A percentile compares a stretch with the other conserved stretches of the same genome.
Conservation (phyloP, 2,113 vertebrate genomes). For the Cryptomyrus ogoouensis region DNA sequence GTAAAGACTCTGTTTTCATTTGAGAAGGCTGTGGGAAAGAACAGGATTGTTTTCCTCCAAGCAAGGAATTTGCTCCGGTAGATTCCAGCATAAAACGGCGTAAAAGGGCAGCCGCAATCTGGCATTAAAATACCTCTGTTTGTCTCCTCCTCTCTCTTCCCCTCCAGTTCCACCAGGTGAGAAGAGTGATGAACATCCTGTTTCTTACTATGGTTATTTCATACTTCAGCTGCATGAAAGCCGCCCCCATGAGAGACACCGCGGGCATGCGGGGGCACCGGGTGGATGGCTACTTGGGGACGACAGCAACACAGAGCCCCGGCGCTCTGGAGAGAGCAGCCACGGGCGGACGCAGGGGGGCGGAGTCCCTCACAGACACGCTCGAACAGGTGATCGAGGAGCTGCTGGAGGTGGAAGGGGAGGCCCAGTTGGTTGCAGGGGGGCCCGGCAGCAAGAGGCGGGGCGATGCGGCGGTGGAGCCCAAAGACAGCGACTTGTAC, state of each 20-base stretch:
- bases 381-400: slow-evolving; percentile 97
- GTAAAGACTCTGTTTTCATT: background rate
- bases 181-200: slow-evolving; percentile 99
- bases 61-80: slow-evolving; percentile 10
- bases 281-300: slow-evolving; percentile 86
- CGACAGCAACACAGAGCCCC: slow-evolving; percentile 70
- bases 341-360: slow-evolving; percentile 65
- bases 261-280: slow-evolving; percentile 82
- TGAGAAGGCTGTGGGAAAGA: background rate
- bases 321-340: slow-evolving; percentile 84
- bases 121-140: slow-evolving; percentile 33
- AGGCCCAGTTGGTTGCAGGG: slow-evolving; percentile 67
- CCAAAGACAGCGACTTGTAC: slow-evolving; percentile 92
- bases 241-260: slow-evolving; percentile 96
- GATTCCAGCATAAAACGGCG: background rate
- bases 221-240: slow-evolving; percentile 99
- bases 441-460: slow-evolving; percentile 50
- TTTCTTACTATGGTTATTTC: slow-evolving; percentile 99
- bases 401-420: slow-evolving; percentile 79
- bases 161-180: slow-evolving; percentile 96
- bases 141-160: slow-evolving; percentile 28
- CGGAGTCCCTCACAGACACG: slow-evolving; percentile 86
- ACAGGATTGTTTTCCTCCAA: slow-evolving; percentile 33
- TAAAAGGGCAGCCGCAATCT: background rate
- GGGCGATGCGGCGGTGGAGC: slow-evolving; percentile 63